Evolutionary conservation across 2,888 invertebrate genomes (phyloP), one percentile per base, ranked within the genome.

Genomic region (Lacanobia wlatinum): DNA sequence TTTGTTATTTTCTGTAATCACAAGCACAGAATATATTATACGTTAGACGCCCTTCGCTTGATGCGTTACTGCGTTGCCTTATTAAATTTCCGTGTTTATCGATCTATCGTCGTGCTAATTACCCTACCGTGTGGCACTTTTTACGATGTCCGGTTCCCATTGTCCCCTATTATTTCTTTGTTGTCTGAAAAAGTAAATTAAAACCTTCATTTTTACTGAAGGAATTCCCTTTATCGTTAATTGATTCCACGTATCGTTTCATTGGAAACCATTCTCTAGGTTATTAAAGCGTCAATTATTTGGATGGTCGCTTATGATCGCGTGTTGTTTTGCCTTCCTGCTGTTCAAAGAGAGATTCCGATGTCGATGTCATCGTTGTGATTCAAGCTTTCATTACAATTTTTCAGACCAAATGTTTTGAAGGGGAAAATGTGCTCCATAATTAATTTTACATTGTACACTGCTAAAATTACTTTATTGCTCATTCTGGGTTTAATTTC

Each of bases 1-100:
- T 92, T 91, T 93, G 91, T 93, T 92, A 93, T 93, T 91, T 92
- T 89, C 89, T 91, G 90, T 93, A 93, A 93, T 94, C 92, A 92
- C 89, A 89, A 86, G 89, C 85, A 88, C 85, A 84, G 91, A 90
- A 92, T 92, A 91, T 91, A 91, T 92, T 91, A 76, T 73, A 78
- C 73, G 66, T 74, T 61, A 87, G 87, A 72, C 80, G 61, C 76
- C 67, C 81, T 82, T 80, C 73, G 78, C 76, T 83, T 85, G 73
- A 87, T 83, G 87, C 84, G 80, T 78, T 80, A 70, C 72, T 78
- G 75, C 40, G 23, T 61, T 73, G 56, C 61, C 67, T 78, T 65
- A 68, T 67, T 55, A 78, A 70, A 68, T 70, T 78, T 66, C 65
- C 69, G 52, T 76, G 66, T 73, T 71, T 56, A 65, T 71, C 48